Base-by-base conservation (phyloP, 2,888 invertebrate genomes). In the Aplocera efformata region DNA sequence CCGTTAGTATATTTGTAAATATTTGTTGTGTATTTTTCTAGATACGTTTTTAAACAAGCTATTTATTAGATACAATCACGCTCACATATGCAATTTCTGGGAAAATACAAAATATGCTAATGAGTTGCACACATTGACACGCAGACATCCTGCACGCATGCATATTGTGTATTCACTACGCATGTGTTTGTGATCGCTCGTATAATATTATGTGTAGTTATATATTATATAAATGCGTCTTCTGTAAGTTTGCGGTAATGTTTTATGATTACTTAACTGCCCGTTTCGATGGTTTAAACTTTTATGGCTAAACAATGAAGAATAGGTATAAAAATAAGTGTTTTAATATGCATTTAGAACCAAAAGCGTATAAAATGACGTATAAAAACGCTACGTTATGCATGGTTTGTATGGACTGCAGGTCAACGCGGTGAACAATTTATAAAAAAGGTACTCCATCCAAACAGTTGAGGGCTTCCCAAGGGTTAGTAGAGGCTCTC, bases 201-300 rank as follows among this genome's bases (percentile, higher is more conserved):
- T 13, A 22, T 35, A 11, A 22, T 45, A 22, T 13, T 24, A 48
- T 39, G 39, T 41, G 48, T 39, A 32, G 26, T 27, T 24, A 25
- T 28, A 46, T 48, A 43, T 49, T 60, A 52, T n/a, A n/a, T n/a
- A 63, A 56, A 63, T 56, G 55, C 17, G 44, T 59, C 60, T 68
- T 66, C 67, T 69, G 60, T 71, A 67, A 71, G 57, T 57, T 60
- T 25, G 32, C 29, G 7, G 42, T 23, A 28, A 27, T 9, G 10
- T 29, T 23, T 39, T 40, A 32, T 28, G 26, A 10, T 32, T 32
- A 32, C 32, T 39, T 29, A 32, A 39, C 27, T 22, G 17, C 10
- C 25, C 21, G 21, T 34, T 24, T 33, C 6, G 7, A 9, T 20
- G 5, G 10, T 35, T 8, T 11, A 17, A 32, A 24, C 8, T 20